A percentile compares a stretch with the other conserved stretches of the same genome.
Evolutionary conservation across 2,888 invertebrate genomes (phyloP).

Genomic region (Zaprionus obscuricornis): DNA sequence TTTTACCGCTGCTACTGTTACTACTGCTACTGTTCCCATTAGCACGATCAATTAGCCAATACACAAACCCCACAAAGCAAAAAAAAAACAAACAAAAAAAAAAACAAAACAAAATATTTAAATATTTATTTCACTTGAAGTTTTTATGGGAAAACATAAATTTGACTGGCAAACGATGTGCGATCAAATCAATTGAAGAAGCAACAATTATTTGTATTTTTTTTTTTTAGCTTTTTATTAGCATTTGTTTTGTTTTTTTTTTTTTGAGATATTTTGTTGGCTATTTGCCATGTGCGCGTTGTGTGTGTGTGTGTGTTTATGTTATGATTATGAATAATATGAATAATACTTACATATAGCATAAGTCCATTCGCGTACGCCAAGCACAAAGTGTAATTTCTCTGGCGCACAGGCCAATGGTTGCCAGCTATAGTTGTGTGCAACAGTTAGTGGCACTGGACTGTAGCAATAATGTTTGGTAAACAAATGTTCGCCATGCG

Average conservation of each 20-base stretch:
- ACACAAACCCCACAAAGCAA: no score
- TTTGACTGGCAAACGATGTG: constrained; percentile 25
- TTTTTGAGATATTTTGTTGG: no score
- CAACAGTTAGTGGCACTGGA: constrained; percentile 39
- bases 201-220: constrained; percentile 53
- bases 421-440: constrained; percentile 75
- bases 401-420: constrained; percentile 72
- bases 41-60: no score
- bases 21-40: no score
- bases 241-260: no score
- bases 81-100: neutral
- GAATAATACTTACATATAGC: constrained; percentile 70
- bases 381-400: constrained; percentile 67
- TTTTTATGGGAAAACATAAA: constrained; percentile 28
- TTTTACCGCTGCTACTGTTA: no score
- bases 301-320: no score
- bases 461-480: constrained; percentile 74
- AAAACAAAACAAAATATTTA: neutral
- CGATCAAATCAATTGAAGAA: constrained; percentile 21
- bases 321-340: constrained; percentile 11
- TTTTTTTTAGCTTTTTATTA: constrained; percentile 34
- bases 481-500: constrained; percentile 58
- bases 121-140: neutral
- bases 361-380: constrained; percentile 77
- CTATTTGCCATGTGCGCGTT: no score